Base-by-base conservation (phyloP, 2,113 vertebrate species). In the Natator depressus region DNA sequence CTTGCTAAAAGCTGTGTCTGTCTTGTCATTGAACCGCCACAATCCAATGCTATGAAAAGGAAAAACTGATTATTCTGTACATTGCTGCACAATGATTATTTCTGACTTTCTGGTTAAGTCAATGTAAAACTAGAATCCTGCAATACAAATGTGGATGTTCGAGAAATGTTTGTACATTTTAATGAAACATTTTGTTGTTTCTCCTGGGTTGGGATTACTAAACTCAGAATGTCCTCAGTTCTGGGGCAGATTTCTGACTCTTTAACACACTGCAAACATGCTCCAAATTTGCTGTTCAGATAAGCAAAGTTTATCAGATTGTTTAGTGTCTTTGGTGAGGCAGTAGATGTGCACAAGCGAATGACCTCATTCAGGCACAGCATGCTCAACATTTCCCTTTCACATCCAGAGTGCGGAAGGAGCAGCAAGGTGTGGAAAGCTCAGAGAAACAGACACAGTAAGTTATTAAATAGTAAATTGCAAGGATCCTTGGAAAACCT, bases 281-380 rank as follows among this genome's bases (percentile, higher is more conserved):
- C 65, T 49, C 81, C 92, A 96, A 97, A 89, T 65, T 47, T 84
- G 38, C 78, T 96, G 95, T 92, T 85, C 62, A 82, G 82, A 89
- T 93, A 91, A 95, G 55, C 42, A 42, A 42, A 80, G 38, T 87
- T 95, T 95, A 95, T 92, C 87, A 86, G 84, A 95, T 69, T 17
- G 2, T 31, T 92, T 87, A 94, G 91, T 27, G 80, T 84, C 93
- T 94, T 82, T 93, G 24, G 76, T 85, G 81, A 93, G 78, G 75
- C 54, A 79, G 22, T 27, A 59, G 27, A 93, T 54, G n/a, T 72
- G 84, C 27, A 85, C 8, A 94, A 82, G 94, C 93, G 5, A 93
- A 94, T 62, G 2, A 85, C 35, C 76, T 94, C 80, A 95, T 92
- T 95, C 38, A 93, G 93, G 80, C 6, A 81, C 3, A 79, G 49